Evolutionary conservation across 2,113 vertebrate genomes (phyloP).

Genomic region (Coreoperca whiteheadi): DNA sequence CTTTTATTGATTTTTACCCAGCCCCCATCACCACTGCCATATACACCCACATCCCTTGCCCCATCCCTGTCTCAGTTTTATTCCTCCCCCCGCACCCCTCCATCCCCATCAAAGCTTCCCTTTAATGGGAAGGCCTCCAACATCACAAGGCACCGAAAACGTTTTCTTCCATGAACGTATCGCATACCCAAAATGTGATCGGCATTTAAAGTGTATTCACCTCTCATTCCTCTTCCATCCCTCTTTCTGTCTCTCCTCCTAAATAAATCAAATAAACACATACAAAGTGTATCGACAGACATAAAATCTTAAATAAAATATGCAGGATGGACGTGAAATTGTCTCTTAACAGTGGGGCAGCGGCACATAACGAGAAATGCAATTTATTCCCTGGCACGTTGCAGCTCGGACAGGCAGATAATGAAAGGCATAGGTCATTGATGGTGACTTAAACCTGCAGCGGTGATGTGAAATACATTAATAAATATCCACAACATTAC

Average conservation of each 20-base stretch:
- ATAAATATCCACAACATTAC: slow-evolving; percentile 94
- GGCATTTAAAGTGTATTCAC: slow-evolving; percentile 56
- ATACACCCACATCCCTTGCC: slow-evolving; percentile 59
- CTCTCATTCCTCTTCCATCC: slow-evolving; percentile 9
- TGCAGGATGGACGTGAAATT: slow-evolving; percentile 76
- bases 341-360: slow-evolving; percentile 79
- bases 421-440: slow-evolving; percentile 99
- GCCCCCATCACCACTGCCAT: slow-evolving; percentile 43
- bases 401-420: slow-evolving; percentile 96
- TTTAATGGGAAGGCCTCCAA: slow-evolving; percentile 57
- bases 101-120: slow-evolving; percentile 50
- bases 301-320: slow-evolving; percentile 68
- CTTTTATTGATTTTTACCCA: slow-evolving; percentile 85
- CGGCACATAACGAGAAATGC: slow-evolving; percentile 94
- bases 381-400: slow-evolving; percentile 99
- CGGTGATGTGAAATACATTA: slow-evolving; percentile 94
- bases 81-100: slow-evolving; percentile 17
- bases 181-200: slow-evolving; percentile 56
- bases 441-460: slow-evolving; percentile 97
- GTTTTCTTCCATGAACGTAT: slow-evolving; percentile 38
- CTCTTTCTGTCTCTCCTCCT: slow-evolving; percentile 19
- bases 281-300: slow-evolving; percentile 48
- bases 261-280: slow-evolving; percentile 47
- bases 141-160: slow-evolving; percentile 61
- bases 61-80: slow-evolving; percentile 56